Percentiles rank a stretch among this genome's conserved stretches.
phyloP scores from a whole-genome alignment of 2,888 invertebrate species.

The Eupithecia subumbrata region DNA sequence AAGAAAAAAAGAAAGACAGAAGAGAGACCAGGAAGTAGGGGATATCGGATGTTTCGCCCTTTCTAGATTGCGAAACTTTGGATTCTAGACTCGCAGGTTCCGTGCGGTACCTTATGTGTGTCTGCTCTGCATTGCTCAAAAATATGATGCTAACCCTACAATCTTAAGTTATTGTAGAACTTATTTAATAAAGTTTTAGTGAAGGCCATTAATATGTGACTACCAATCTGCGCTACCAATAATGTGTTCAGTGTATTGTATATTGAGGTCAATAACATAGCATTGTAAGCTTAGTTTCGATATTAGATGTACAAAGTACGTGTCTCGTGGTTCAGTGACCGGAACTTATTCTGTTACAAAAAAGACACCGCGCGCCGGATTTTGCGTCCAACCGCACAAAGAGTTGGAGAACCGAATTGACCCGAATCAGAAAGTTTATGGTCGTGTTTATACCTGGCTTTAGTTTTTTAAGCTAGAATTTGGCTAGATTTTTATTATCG shows the following conservation, averaged over 20 bases:
- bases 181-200: background rate
- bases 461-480: background rate
- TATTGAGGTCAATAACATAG: constrained; percentile 15
- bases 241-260: constrained; percentile 1
- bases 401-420: constrained; percentile 36
- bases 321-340: constrained; percentile 45
- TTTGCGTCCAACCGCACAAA: constrained; percentile 43
- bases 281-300: constrained; percentile 20
- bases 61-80: background rate
- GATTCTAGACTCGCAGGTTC: background rate
- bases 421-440: constrained; percentile 30
- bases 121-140: background rate
- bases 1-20: no score
- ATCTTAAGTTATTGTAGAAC: background rate
- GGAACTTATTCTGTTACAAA: constrained; percentile 43
- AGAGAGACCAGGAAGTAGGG: no score
- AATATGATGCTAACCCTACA: background rate
- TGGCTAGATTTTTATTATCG: background rate
- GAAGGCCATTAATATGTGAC: background rate
- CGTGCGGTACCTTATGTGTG: background rate
- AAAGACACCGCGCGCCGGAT: constrained; percentile 46
- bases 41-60: background rate
- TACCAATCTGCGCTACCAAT: background rate
- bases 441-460: background rate
- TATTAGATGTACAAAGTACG: constrained; percentile 34